These are phyloP conservation scores for Theonella swinhoei DNA, from an alignment of 37 sponge, comb jelly and placozoan species.

Conservation along the genomic window DNA sequence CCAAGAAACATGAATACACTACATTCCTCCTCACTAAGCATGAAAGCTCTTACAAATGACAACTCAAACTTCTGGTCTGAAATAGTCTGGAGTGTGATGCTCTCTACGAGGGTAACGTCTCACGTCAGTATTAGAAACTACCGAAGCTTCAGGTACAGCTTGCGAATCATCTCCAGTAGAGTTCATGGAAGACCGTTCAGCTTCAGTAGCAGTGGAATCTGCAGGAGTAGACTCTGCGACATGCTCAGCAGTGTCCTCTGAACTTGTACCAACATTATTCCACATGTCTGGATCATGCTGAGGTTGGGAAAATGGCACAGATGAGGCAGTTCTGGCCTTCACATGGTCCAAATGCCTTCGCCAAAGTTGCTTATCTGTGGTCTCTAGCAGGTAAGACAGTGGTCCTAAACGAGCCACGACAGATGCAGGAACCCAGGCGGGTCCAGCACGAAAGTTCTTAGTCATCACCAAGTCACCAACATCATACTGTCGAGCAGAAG, in stretches of 20 bases:
- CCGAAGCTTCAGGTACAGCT: neutral
- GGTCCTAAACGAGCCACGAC: constrained; percentile 10
- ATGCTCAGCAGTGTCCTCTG: neutral
- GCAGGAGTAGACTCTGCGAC: no score
- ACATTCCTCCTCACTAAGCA: neutral
- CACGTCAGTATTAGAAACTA: neutral
- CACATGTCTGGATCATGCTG: neutral
- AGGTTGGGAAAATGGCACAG: neutral
- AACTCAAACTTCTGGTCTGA: neutral
- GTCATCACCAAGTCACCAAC: constrained; percentile 35
- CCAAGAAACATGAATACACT: neutral
- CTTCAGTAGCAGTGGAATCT: neutral
- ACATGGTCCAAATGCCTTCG: constrained; percentile 18
- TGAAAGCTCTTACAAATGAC: neutral
- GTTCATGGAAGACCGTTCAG: neutral
- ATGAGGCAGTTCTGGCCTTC: neutral
- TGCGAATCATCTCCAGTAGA: neutral
- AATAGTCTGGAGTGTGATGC: constrained; percentile 9
- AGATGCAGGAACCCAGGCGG: constrained; percentile 13
- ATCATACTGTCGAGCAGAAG: constrained; percentile 1
- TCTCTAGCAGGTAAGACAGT: constrained; percentile 7
- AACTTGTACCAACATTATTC: no score
- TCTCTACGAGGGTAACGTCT: constrained; percentile 6
- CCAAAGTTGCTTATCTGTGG: neutral
- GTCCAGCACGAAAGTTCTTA: constrained; percentile 17